Evolutionary conservation across 2,113 vertebrate genomes (phyloP).

Genomic region (Hemicordylus capensis): DNA sequence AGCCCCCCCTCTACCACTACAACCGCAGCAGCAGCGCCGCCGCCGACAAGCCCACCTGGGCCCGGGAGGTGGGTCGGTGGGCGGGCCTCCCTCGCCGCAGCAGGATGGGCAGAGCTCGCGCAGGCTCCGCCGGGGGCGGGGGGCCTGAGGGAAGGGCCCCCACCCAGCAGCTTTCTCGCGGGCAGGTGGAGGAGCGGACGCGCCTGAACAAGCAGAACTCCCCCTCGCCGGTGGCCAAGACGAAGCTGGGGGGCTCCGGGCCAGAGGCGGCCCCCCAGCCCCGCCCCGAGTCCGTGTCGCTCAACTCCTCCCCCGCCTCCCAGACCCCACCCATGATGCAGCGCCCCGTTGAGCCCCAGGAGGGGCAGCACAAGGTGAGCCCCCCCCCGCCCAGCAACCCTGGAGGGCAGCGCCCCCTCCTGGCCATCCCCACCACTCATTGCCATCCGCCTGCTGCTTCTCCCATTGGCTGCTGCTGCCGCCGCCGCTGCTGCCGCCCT

Average conservation of each 20-base stretch:
- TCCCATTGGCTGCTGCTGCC: background rate
- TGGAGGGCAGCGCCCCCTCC: too few relatives aligned
- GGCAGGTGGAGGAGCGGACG: conserved; percentile 89
- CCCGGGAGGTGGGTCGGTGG: conserved; percentile 88
- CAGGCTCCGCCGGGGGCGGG: background rate
- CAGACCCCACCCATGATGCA: conserved; percentile 95
- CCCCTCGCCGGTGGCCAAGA: conserved; percentile 66
- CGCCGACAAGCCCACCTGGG: conserved; percentile 90
- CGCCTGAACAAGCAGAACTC: conserved; percentile 90
- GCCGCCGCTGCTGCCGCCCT: background rate
- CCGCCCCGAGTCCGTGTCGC: conserved; percentile 76
- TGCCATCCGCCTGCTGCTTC: background rate
- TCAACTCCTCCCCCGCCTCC: conserved; percentile 74
- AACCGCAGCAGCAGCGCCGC: conserved; percentile 85
- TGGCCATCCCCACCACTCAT: background rate
- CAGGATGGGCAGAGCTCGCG: too few relatives aligned
- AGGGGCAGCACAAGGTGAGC: conserved; percentile 90
- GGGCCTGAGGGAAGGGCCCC: background rate
- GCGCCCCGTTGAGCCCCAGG: conserved; percentile 90
- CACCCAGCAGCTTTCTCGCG: accelerated
- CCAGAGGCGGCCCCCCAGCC: conserved; percentile 83
- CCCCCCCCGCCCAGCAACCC: background rate
- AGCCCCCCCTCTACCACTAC: conserved; percentile 89
- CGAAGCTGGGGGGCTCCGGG: conserved; percentile 84
- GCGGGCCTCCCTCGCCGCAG: background rate